Percentiles rank a stretch among this genome's conserved stretches.
These are phyloP conservation scores for Harpalus rubripes DNA, from an alignment of 2,888 invertebrate species.

Conservation along the genomic window DNA sequence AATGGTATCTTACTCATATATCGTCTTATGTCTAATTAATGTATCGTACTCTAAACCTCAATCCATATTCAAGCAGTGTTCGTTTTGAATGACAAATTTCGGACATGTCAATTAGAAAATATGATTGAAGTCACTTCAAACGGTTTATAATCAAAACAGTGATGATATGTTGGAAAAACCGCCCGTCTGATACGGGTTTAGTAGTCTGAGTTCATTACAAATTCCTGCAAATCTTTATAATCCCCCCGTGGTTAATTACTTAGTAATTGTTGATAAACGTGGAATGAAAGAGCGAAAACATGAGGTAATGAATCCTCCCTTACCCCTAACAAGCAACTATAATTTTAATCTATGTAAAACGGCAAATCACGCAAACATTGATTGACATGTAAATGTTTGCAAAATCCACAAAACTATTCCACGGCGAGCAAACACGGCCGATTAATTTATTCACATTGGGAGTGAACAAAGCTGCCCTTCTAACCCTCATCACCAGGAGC, in stretches of 20 bases:
- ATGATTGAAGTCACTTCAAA: too few relatives aligned
- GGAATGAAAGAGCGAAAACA: not conserved
- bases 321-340: conserved; percentile 19
- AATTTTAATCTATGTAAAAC: conserved; percentile 57
- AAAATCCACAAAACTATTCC: conserved; percentile 59
- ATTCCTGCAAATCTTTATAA: not conserved
- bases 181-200: too few relatives aligned
- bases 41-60: too few relatives aligned
- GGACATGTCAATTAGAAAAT: too few relatives aligned
- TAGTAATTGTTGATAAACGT: not conserved
- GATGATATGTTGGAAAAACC: too few relatives aligned
- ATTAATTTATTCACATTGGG: conserved; percentile 58
- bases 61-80: too few relatives aligned
- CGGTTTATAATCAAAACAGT: too few relatives aligned
- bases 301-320: not conserved
- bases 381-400: conserved; percentile 58
- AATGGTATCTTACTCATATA: too few relatives aligned
- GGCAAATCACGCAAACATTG: conserved; percentile 41
- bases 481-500: not conserved
- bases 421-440: conserved; percentile 35
- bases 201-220: not conserved
- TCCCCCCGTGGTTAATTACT: not conserved
- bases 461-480: conserved; percentile 18
- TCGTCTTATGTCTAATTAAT: too few relatives aligned
- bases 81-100: too few relatives aligned